Evolutionary conservation across 2,113 vertebrate genomes (phyloP).

Genomic region (Eleginops maclovinus): DNA sequence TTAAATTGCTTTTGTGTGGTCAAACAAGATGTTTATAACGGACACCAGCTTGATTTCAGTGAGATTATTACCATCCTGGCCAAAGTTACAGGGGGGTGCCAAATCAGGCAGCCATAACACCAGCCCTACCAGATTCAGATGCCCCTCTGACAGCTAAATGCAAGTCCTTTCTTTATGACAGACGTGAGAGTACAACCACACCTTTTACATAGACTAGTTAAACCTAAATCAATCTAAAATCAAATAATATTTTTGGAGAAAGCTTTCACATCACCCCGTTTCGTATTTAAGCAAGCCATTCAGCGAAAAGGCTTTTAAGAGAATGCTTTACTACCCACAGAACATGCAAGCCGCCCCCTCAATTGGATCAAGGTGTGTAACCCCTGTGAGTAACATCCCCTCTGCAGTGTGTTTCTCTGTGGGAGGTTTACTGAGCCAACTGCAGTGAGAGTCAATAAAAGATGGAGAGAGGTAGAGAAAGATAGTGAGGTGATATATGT

Average conservation of each 20-base stretch:
- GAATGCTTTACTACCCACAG: not conserved
- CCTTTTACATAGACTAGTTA: too few relatives aligned
- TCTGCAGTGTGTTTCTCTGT: conserved; percentile 2
- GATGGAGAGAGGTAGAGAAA: not conserved
- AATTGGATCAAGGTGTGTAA: conserved; percentile 3
- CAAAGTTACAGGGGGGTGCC: not conserved
- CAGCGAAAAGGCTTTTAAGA: not conserved
- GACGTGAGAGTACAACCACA: not conserved
- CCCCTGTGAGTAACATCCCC: not conserved
- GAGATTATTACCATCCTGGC: too few relatives aligned
- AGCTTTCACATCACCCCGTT: not conserved
- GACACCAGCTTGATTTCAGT: too few relatives aligned
- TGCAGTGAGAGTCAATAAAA: not conserved
- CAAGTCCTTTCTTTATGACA: not conserved
- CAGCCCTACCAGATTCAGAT: too few relatives aligned
- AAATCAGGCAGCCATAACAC: too few relatives aligned
- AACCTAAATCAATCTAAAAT: not conserved
- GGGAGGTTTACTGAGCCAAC: conserved; percentile 11
- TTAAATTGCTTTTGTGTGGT: too few relatives aligned
- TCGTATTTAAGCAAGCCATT: not conserved
- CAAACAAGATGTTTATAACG: too few relatives aligned
- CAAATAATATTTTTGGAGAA: not conserved
- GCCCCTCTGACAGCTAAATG: not conserved
- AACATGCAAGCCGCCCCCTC: not conserved
- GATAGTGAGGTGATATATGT: not conserved